Conservation (phyloP, 2,888 invertebrate genomes). For the Drosophila rubida region DNA sequence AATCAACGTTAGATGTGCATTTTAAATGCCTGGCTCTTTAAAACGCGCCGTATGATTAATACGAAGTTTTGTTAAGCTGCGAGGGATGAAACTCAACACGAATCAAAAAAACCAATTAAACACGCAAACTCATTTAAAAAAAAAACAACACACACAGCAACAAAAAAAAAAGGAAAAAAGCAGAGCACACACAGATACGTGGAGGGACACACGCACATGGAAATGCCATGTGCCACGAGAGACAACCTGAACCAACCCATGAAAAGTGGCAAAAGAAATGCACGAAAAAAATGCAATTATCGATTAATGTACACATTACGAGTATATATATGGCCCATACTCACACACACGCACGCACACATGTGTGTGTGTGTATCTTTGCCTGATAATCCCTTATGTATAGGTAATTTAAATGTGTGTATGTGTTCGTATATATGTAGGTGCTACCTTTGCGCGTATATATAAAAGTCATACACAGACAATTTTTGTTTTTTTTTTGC, state of each 20-base stretch:
- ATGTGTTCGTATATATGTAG: constrained; percentile 37
- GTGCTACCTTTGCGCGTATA: constrained; percentile 48
- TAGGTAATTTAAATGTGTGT: constrained; percentile 46
- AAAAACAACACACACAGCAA: constrained; percentile 1
- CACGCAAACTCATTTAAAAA: constrained; percentile 79
- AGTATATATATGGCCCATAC: constrained; percentile 62
- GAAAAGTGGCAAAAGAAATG: constrained; percentile 75
- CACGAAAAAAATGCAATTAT: constrained; percentile 76
- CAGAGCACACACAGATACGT: constrained; percentile 38
- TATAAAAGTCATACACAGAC: constrained; percentile 48
- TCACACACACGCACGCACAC: no score
- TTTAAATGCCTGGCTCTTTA: constrained; percentile 32
- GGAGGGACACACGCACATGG: constrained; percentile 41
- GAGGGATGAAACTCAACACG: constrained; percentile 12
- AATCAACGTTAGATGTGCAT: constrained; percentile 53
- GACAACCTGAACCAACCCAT: constrained; percentile 66
- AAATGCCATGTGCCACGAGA: constrained; percentile 61
- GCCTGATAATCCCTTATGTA: constrained; percentile 73
- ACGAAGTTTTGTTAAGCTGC: constrained; percentile 43
- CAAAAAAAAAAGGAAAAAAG: not conserved
- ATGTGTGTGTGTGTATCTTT: constrained; percentile 35
- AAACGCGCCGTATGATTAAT: constrained; percentile 71
- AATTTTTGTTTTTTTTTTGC: constrained; percentile 25
- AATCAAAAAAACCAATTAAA: constrained; percentile 71
- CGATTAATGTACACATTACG: constrained; percentile 78